These are phyloP conservation scores for Clamator glandarius DNA, from an alignment of 2,797 vertebrate genomes.

Conservation along the genomic window DNA sequence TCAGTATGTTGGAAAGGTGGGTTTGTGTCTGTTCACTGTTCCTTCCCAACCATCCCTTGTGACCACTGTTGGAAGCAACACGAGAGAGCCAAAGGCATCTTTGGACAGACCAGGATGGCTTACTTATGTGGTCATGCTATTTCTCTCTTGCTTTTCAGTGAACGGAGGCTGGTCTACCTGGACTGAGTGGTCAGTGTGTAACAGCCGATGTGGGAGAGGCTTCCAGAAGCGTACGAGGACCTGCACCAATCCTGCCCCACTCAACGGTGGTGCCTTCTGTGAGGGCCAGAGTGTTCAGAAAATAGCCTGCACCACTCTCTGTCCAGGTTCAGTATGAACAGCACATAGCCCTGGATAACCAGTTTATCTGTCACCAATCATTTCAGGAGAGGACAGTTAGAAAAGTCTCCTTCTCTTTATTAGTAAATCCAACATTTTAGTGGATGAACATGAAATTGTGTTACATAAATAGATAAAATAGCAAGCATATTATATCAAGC, in stretches of 20 bases:
- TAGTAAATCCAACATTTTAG: not conserved
- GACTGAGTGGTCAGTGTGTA: conserved; percentile 98
- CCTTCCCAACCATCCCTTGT: not conserved
- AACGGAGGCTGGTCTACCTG: conserved; percentile 98
- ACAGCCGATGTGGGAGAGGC: conserved; percentile 93
- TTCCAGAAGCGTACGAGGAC: conserved; percentile 95
- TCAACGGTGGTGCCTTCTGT: conserved; percentile 95
- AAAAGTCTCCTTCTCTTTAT: not conserved
- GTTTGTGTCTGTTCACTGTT: not conserved
- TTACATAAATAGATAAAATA: conserved; percentile 26
- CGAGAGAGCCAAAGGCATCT: not conserved
- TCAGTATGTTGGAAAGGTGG: fast-evolving
- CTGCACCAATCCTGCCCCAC: conserved; percentile 96
- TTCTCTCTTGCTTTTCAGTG: conserved; percentile 77
- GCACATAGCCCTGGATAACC: not conserved
- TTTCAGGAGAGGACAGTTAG: not conserved
- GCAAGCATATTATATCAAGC: not conserved
- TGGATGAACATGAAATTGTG: not conserved
- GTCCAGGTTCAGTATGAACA: conserved; percentile 85
- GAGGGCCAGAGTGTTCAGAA: conserved; percentile 95
- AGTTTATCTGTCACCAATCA: not conserved
- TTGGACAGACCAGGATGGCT: not conserved
- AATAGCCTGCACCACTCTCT: conserved; percentile 94
- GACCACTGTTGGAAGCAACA: not conserved
- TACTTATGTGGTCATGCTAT: not conserved